phyloP scores from a whole-genome alignment of 2,797 vertebrate species.

The Sebastes hopkinsi region DNA sequence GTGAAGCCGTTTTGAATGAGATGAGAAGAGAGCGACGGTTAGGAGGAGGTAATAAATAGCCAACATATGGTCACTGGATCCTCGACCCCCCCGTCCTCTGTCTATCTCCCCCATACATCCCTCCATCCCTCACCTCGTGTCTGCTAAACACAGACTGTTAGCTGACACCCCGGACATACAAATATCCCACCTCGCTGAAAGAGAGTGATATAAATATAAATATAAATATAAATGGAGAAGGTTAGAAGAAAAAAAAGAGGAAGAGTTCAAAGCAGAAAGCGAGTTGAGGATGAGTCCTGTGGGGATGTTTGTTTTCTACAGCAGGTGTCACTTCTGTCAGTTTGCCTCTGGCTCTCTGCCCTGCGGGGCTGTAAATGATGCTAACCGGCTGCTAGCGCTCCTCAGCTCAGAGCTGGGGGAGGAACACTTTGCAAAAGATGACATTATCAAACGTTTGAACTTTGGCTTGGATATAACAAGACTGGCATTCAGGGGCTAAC shows the following conservation, averaged over 20 bases:
- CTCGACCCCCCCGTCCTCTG: not conserved
- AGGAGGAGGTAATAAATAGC: slow-evolving; percentile 76
- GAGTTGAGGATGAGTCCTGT: not conserved
- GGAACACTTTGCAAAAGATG: not conserved
- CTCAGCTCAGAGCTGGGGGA: not conserved
- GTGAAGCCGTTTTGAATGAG: not conserved
- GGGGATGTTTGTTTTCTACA: slow-evolving; percentile 52
- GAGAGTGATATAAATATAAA: not conserved
- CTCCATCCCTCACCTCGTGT: slow-evolving; percentile 36
- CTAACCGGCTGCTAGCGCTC: not conserved
- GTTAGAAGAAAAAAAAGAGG: not conserved
- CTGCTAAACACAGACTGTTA: slow-evolving; percentile 46
- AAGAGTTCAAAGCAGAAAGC: not conserved
- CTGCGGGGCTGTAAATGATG: not conserved
- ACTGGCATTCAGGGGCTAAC: not conserved
- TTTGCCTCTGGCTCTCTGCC: slow-evolving; percentile 52
- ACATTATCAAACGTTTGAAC: not conserved
- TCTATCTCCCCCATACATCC: slow-evolving; percentile 29
- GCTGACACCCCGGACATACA: slow-evolving; percentile 43
- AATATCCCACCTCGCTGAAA: not conserved
- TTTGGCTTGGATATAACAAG: not conserved
- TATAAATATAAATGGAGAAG: not conserved
- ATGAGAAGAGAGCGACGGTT: slow-evolving; percentile 31
- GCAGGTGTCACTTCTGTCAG: slow-evolving; percentile 57
- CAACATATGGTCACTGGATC: slow-evolving; percentile 76